Conservation (phyloP, 2,888 invertebrate genomes). For the Agriotes lineatus region DNA sequence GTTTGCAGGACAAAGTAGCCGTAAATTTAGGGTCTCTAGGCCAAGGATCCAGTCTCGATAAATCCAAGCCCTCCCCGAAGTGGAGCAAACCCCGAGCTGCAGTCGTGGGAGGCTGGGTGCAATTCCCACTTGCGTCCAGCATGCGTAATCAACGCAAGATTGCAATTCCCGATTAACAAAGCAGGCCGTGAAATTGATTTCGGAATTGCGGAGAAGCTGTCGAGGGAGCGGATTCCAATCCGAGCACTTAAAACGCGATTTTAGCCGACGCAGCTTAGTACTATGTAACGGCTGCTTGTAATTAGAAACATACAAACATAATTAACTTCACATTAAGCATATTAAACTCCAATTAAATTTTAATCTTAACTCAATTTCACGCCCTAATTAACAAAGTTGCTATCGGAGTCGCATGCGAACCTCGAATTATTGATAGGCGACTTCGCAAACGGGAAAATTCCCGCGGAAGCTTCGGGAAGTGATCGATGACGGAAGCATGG, state of each 20-base stretch:
- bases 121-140: too few relatives aligned
- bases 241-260: neutral
- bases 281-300: slow-evolving; percentile 22
- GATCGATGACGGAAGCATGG: slow-evolving; percentile 21
- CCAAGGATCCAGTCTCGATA: too few relatives aligned
- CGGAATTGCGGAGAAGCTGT: too few relatives aligned
- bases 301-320: slow-evolving; percentile 38
- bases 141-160: too few relatives aligned
- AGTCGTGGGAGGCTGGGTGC: too few relatives aligned
- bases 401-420: slow-evolving; percentile 16
- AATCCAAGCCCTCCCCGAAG: too few relatives aligned
- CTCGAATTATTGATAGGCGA: neutral
- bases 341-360: slow-evolving; percentile 37
- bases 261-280: neutral
- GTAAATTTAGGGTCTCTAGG: too few relatives aligned
- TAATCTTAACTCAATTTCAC: slow-evolving; percentile 38
- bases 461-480: neutral
- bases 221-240: too few relatives aligned
- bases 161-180: too few relatives aligned
- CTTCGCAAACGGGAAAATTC: neutral
- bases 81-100: too few relatives aligned
- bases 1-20: too few relatives aligned
- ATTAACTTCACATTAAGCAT: slow-evolving; percentile 37
- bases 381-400: slow-evolving; percentile 37
- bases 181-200: too few relatives aligned